Evolutionary conservation across 1,140 invertebrate species (phyloP), one percentile per base, ranked within the genome.

Genomic region (Panagrolaimus sp.): DNA sequence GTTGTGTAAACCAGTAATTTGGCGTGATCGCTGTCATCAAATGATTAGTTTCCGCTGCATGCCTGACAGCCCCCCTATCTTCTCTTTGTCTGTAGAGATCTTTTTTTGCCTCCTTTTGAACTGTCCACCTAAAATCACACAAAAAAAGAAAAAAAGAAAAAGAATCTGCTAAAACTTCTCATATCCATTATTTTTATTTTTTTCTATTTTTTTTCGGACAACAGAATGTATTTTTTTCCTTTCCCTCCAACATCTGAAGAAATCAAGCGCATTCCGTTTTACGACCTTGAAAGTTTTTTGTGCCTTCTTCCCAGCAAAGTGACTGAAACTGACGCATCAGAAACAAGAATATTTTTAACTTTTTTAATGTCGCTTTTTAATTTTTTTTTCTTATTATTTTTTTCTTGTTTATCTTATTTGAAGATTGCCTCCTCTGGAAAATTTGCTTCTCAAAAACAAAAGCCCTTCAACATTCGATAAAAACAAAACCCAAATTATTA

Each of bases 1-100:
- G 12, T 58, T 58, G 28, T 28, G 52, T 58, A 58, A 58, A 58
- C 52, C 52, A 28, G 52, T 58, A 58, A 58, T 58, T 58, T 58
- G 52, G 28, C 21, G 28, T 58, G 52, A 58, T 58, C 28, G 28
- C 32, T n/a, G n/a, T 28, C 52, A 26, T 21, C 28, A 21, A 58
- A 58, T 58, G 52, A 58, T 58, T 58, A 58, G 52, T 58, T 58
- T 58, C 52, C 52, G 52, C 21, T 21, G 52, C 21, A 9, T 12
- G 52, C 14, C 32, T 38, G 32, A 38, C 32, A 38, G 32, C 32
- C 7, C 32, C 32, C 32, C 7, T 7, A 38, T 38, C 32, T 7
- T 7, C 7, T 38, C 7, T 38, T 38, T 7, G 2, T 38, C 32
- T 38, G 32, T 38, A 38, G 32, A 38, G 7, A 38, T 38, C 2